Evolutionary conservation across 2,888 invertebrate species (phyloP).

Genomic region (Agrilus biguttatus): DNA sequence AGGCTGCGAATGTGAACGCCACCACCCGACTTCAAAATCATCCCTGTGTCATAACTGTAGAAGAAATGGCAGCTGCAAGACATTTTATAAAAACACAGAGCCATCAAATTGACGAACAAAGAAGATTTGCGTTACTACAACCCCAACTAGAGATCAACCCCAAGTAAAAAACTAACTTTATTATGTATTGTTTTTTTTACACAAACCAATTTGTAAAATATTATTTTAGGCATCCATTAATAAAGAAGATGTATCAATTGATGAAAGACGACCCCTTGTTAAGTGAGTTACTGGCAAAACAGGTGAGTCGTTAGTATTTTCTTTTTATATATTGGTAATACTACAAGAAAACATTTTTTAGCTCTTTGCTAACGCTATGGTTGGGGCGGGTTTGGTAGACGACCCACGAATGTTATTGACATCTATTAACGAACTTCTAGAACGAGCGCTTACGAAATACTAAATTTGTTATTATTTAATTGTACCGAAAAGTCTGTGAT

Average conservation of each 20-base stretch:
- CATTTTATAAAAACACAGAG: slow-evolving; percentile 88
- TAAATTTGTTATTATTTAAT: slow-evolving; percentile 5
- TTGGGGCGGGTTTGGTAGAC: slow-evolving; percentile 83
- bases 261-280: slow-evolving; percentile 61
- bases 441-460: slow-evolving; percentile 61
- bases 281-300: slow-evolving; percentile 71
- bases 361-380: slow-evolving; percentile 89
- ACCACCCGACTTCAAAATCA: slow-evolving; percentile 76
- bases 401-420: slow-evolving; percentile 77
- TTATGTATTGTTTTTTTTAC: background rate
- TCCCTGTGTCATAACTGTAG: slow-evolving; percentile 90
- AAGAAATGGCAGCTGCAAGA: slow-evolving; percentile 92
- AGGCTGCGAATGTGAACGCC: slow-evolving; percentile 69
- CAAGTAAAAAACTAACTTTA: slow-evolving; percentile 41
- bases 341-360: slow-evolving; percentile 31
- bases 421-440: slow-evolving; percentile 75
- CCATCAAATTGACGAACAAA: slow-evolving; percentile 66
- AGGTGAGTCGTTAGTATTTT: slow-evolving; percentile 35
- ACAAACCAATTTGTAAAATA: background rate
- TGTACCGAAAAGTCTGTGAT: slow-evolving; percentile 4
- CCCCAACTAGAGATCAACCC: slow-evolving; percentile 92
- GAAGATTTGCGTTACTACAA: slow-evolving; percentile 71
- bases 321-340: slow-evolving; percentile 2
- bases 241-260: slow-evolving; percentile 72
- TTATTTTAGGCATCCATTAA: slow-evolving; percentile 64